These are phyloP conservation scores for Indri indri DNA, from an alignment of 2,113 vertebrate genomes.

Conservation along the genomic window DNA sequence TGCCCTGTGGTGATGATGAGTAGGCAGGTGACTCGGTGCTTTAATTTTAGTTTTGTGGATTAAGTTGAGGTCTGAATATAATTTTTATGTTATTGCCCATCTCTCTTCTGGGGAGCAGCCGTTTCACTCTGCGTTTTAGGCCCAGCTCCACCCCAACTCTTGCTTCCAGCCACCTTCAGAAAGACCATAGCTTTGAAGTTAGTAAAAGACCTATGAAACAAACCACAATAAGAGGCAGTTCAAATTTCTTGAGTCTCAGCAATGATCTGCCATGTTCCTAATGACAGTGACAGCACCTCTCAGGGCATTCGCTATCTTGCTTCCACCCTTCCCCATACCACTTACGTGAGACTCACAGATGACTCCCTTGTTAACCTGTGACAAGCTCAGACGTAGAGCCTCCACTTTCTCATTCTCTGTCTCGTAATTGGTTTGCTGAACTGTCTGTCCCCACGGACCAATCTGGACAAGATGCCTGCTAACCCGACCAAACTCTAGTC, in stretches of 20 bases:
- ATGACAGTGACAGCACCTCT: not conserved
- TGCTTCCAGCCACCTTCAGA: not conserved
- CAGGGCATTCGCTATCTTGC: not conserved
- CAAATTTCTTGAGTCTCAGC: not conserved
- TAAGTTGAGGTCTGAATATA: not conserved
- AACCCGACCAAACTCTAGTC: not conserved
- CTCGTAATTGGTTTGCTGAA: not conserved
- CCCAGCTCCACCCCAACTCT: not conserved
- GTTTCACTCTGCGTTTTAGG: not conserved
- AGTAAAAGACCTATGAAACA: not conserved
- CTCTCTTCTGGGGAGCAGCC: not conserved
- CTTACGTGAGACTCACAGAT: not conserved
- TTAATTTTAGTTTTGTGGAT: not conserved
- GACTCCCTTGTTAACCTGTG: not conserved
- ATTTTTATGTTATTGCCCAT: not conserved
- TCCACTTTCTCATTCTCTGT: not conserved
- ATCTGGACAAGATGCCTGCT: not conserved
- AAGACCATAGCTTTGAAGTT: not conserved
- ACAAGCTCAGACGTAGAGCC: no score
- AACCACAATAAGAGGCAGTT: not conserved
- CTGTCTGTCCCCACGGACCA: not conserved
- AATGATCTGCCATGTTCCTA: not conserved
- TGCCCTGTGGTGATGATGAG: not conserved
- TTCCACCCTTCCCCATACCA: not conserved
- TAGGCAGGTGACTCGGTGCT: not conserved